Percentiles rank a stretch among this genome's conserved stretches.
These are phyloP conservation scores for Syrista parreyssii DNA, from an alignment of 2,888 invertebrate genomes.

Conservation along the genomic window DNA sequence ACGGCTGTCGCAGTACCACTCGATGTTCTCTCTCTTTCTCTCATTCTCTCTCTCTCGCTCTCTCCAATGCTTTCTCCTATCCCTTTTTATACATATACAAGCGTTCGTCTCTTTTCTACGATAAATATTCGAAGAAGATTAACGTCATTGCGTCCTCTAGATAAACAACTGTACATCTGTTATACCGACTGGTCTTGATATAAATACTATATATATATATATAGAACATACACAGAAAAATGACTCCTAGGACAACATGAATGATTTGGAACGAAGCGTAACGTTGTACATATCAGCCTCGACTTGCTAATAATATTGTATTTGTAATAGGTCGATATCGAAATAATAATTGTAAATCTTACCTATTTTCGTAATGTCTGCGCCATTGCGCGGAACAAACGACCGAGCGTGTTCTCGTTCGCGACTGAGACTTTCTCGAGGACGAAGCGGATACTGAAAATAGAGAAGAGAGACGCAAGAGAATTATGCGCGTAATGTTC, in stretches of 20 bases:
- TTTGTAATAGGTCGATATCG: constrained; percentile 33
- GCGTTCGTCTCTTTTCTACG: neutral
- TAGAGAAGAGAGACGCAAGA: neutral
- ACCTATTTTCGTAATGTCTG: constrained; percentile 54
- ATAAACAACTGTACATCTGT: neutral
- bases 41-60: neutral
- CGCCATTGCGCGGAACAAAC: constrained; percentile 20
- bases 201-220: neutral
- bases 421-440: neutral
- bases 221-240: neutral
- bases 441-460: neutral
- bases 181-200: neutral
- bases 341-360: constrained; percentile 42
- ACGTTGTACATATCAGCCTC: constrained; percentile 58
- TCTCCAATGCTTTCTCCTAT: neutral
- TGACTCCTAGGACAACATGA: constrained; percentile 14
- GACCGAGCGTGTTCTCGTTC: constrained; percentile 7
- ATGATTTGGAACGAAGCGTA: constrained; percentile 27
- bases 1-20: neutral
- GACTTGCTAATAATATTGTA: constrained; percentile 33
- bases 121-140: neutral
- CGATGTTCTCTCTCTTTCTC: neutral
- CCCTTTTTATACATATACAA: neutral
- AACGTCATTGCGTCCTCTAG: neutral
- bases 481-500: neutral